Percentiles rank a stretch among this genome's conserved stretches.
Evolutionary conservation across 2,113 vertebrate genomes (phyloP).

Genomic region (Atherinomorus stipes): DNA sequence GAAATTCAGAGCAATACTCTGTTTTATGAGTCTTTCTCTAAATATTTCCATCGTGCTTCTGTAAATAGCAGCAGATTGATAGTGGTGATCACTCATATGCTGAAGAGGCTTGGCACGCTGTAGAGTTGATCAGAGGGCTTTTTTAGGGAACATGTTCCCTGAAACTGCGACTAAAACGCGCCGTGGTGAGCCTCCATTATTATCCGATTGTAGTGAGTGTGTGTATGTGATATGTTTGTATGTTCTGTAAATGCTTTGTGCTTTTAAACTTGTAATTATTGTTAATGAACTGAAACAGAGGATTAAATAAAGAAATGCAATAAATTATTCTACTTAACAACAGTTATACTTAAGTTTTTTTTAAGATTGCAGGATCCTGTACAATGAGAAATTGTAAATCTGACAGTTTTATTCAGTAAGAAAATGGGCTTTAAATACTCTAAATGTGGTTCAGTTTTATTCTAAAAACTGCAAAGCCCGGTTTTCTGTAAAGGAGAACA

Average conservation of each 20-base stretch:
- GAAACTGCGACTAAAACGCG: constrained; percentile 19
- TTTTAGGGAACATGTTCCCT: neutral
- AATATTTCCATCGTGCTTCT: constrained; percentile 50
- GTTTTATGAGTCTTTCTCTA: constrained; percentile 1
- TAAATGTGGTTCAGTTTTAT: too few species aligned
- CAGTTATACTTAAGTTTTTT: neutral
- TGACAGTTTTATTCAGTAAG: neutral
- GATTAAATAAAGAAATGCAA: constrained; percentile 81
- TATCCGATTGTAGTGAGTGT: constrained; percentile 58
- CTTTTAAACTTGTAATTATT: constrained; percentile 83
- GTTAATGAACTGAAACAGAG: constrained; percentile 73
- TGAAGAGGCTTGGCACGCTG: constrained; percentile 40
- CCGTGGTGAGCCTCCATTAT: constrained; percentile 24
- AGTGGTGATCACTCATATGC: constrained; percentile 32
- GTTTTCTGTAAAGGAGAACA: neutral
- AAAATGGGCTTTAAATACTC: too few species aligned
- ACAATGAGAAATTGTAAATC: too few species aligned
- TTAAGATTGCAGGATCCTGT: too few species aligned
- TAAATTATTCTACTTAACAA: constrained; percentile 85
- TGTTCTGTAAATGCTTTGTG: constrained; percentile 78
- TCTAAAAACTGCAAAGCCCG: too few species aligned
- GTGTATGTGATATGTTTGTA: constrained; percentile 65
- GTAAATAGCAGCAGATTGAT: constrained; percentile 59
- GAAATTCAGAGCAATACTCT: constrained; percentile 77
- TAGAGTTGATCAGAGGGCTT: constrained; percentile 9